A percentile compares a stretch with the other conserved stretches of the same genome.
phyloP scores from a whole-genome alignment of 2,797 vertebrate genomes.

The Sebastes goodei region DNA sequence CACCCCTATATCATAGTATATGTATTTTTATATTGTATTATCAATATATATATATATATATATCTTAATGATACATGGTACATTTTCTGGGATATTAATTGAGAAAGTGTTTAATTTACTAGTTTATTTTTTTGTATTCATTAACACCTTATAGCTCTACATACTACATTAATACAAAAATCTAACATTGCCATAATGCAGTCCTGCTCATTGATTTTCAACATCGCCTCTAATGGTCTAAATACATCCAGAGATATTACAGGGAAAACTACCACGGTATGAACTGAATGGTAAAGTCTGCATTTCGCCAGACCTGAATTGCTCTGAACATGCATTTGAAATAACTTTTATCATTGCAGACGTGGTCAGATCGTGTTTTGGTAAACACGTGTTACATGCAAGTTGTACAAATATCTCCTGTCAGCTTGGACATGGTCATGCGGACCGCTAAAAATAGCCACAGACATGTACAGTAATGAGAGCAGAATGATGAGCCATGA shows the following conservation, averaged over 20 bases:
- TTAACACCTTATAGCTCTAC: not conserved
- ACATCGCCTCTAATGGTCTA: not conserved
- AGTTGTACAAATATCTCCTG: constrained; percentile 25
- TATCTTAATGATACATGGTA: not conserved
- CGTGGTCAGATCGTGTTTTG: not conserved
- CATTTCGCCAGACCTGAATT: not conserved
- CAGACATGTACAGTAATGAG: constrained; percentile 20
- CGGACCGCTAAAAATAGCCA: constrained; percentile 42
- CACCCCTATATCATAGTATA: not conserved
- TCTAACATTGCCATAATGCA: not conserved
- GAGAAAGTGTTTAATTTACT: not conserved
- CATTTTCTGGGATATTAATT: not conserved
- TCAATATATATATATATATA: not conserved
- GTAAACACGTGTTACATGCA: constrained; percentile 33
- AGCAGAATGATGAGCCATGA: constrained; percentile 31
- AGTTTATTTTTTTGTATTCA: too few relatives aligned
- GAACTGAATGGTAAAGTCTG: not conserved
- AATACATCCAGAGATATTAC: not conserved
- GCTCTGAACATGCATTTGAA: not conserved
- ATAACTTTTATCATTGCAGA: not conserved
- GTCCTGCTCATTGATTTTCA: not conserved
- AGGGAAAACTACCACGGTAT: not conserved
- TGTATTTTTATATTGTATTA: not conserved
- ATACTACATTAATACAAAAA: not conserved
- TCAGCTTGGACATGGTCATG: constrained; percentile 39